Conservation (phyloP, 2,797 vertebrate species). For the Varecia variegata region DNA sequence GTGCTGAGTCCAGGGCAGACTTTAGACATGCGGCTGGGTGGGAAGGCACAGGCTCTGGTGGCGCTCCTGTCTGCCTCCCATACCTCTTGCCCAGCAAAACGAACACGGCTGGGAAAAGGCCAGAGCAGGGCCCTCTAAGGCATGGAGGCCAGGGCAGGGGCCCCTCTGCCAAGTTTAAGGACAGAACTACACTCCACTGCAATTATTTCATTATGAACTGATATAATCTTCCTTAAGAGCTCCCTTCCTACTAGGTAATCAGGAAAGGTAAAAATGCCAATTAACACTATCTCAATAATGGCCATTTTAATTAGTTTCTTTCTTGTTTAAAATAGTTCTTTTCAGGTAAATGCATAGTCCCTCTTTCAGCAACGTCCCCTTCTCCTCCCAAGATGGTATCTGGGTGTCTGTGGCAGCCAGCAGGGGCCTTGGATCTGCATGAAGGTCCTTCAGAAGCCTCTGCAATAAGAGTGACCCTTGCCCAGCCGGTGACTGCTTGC, state of each 20-base stretch:
- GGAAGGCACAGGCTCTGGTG: not conserved
- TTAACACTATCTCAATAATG: not conserved
- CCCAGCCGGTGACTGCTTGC: not conserved
- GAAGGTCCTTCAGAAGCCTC: not conserved
- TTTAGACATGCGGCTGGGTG: not conserved
- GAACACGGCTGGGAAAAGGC: not conserved
- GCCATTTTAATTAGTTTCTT: not conserved
- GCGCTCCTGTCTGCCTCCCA: not conserved
- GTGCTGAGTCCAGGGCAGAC: not conserved
- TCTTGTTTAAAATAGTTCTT: not conserved
- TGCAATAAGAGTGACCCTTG: not conserved
- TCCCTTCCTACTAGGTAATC: not conserved
- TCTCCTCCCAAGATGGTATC: not conserved
- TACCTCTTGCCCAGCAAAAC: not conserved
- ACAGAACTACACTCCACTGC: not conserved
- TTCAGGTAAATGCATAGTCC: not conserved
- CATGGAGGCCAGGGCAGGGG: too few species aligned
- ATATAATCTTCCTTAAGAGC: not conserved
- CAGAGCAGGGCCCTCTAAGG: not conserved
- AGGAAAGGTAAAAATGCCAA: not conserved
- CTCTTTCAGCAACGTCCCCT: not conserved
- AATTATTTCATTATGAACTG: not conserved
- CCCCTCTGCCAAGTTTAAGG: not conserved
- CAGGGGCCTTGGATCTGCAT: not conserved
- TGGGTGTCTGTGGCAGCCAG: not conserved